Evolutionary conservation across 2,888 invertebrate species (phyloP).

Genomic region (Suillia variegata): DNA sequence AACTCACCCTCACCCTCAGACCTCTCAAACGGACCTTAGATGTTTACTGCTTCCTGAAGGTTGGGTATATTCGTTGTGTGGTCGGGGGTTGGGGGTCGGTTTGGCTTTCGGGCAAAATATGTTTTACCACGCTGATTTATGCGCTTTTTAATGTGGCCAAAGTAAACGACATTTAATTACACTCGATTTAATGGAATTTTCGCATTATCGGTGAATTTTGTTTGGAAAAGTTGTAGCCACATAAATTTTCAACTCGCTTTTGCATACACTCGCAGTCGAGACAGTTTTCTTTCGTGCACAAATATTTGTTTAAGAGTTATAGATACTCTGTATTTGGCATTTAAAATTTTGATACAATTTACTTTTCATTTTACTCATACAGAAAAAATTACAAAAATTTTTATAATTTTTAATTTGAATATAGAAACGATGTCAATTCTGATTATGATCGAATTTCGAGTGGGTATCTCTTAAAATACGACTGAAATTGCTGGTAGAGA

Average conservation of each 20-base stretch:
- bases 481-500: too few species aligned
- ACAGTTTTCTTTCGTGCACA: too few species aligned
- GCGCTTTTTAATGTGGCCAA: constrained; percentile 58
- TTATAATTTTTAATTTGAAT: background rate
- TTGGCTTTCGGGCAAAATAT: constrained; percentile 29
- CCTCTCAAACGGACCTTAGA: too few species aligned
- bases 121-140: constrained; percentile 55
- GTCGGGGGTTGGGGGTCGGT: background rate
- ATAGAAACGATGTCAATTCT: too few species aligned
- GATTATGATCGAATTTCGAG: too few species aligned
- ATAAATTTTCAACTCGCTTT: too few species aligned
- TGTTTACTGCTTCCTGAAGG: constrained; percentile 12
- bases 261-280: too few species aligned
- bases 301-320: too few species aligned
- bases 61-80: constrained; percentile 24
- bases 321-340: too few species aligned
- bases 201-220: constrained; percentile 52
- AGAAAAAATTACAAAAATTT: background rate
- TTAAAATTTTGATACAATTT: too few species aligned
- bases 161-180: constrained; percentile 61
- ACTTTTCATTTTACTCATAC: too few species aligned
- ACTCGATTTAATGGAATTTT: constrained; percentile 59
- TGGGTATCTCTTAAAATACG: too few species aligned
- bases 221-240: constrained; percentile 15
- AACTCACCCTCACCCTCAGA: constrained; percentile 13